phyloP scores from a whole-genome alignment of 2,888 invertebrate species.

The Quadriops clusia region DNA sequence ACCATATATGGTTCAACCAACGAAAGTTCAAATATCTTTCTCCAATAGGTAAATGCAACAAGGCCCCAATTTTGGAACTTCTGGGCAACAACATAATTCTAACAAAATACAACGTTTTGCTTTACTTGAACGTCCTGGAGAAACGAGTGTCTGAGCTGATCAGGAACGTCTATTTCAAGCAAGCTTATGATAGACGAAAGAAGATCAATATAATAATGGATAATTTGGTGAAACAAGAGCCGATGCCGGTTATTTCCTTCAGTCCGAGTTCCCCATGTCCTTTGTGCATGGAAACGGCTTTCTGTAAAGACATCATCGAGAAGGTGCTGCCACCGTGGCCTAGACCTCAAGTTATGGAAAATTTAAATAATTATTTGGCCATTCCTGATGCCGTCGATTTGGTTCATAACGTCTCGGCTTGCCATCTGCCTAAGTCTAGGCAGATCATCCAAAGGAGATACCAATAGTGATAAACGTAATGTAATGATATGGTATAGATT shows the following conservation, averaged over 20 bases:
- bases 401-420: slow-evolving; percentile 41
- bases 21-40: too few species aligned
- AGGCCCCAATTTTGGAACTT: slow-evolving; percentile 57
- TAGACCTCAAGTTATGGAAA: slow-evolving; percentile 29
- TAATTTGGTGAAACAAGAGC: background rate
- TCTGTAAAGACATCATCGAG: slow-evolving; percentile 33
- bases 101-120: slow-evolving; percentile 57
- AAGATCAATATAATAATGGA: background rate
- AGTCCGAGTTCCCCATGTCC: background rate
- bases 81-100: slow-evolving; percentile 56
- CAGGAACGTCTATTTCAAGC: too few species aligned
- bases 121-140: slow-evolving; percentile 68
- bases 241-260: background rate
- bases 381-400: slow-evolving; percentile 32
- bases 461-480: too few species aligned
- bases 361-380: slow-evolving; percentile 27
- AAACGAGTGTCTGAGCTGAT: slow-evolving; percentile 53
- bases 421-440: slow-evolving; percentile 41
- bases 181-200: slow-evolving; percentile 21
- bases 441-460: slow-evolving; percentile 41
- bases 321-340: slow-evolving; percentile 33
- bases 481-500: too few species aligned
- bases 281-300: background rate
- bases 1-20: too few species aligned
- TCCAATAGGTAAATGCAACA: slow-evolving; percentile 65